A percentile compares a stretch with the other conserved stretches of the same genome.
Evolutionary conservation across 2,113 vertebrate genomes (phyloP).

Genomic region (Crotalus tigris): DNA sequence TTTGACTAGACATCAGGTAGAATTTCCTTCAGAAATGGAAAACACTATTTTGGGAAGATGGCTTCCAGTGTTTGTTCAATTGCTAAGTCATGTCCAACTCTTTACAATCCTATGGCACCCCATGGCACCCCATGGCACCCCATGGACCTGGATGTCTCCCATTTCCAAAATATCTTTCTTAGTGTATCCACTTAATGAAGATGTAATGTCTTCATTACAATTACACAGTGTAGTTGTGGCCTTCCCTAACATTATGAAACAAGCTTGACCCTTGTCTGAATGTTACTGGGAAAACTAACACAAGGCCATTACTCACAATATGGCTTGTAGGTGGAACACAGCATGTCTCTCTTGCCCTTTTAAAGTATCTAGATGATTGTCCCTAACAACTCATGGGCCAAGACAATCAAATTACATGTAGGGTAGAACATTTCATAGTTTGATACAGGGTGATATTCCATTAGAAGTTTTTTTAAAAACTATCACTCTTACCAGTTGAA

Average conservation of each 20-base stretch:
- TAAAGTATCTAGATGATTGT: slow-evolving; percentile 71
- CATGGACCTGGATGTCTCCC: background rate
- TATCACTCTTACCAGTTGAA: slow-evolving; percentile 49
- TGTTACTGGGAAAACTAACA: slow-evolving; percentile 56
- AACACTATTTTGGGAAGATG: background rate
- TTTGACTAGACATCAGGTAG: background rate
- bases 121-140: background rate
- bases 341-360: slow-evolving; percentile 68
- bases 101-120: background rate
- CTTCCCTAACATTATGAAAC: slow-evolving; percentile 59
- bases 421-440: slow-evolving; percentile 69
- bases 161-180: slow-evolving; percentile 17
- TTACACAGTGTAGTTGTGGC: slow-evolving; percentile 28
- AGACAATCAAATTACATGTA: slow-evolving; percentile 74
- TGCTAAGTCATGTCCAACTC: background rate
- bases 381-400: slow-evolving; percentile 76
- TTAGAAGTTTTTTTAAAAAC: slow-evolving; percentile 71
- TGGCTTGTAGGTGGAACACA: slow-evolving; percentile 69
- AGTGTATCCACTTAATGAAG: slow-evolving; percentile 41
- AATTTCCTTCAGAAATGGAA: background rate
- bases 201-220: background rate
- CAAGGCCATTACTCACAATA: slow-evolving; percentile 66
- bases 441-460: slow-evolving; percentile 68
- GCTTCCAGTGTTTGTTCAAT: background rate
- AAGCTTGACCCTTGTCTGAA: slow-evolving; percentile 67